A percentile compares a stretch with the other conserved stretches of the same genome.
phyloP scores from a whole-genome alignment of 2,113 vertebrate species.

The Proterorhinus semilunaris region DNA sequence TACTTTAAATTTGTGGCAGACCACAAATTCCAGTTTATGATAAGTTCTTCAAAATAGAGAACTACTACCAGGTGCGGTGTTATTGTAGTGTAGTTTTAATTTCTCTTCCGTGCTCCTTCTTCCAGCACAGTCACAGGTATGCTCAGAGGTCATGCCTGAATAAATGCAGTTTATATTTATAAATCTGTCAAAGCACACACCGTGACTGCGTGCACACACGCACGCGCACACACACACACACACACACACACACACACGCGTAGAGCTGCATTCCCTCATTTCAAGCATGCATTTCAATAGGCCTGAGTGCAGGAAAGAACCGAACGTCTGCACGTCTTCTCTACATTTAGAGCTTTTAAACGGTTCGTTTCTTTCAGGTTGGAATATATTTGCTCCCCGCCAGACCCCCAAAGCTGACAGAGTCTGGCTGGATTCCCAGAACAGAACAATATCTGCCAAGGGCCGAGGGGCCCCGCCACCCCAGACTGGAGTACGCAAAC shows the following conservation, averaged over 20 bases:
- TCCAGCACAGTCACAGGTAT: constrained; percentile 22
- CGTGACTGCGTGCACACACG: neutral
- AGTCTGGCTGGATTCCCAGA: constrained; percentile 68
- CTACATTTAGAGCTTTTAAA: constrained; percentile 58
- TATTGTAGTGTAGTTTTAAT: neutral
- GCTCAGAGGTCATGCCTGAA: constrained; percentile 42
- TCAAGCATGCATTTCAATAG: constrained; percentile 53
- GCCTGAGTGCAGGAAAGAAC: constrained; percentile 54
- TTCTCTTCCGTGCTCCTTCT: constrained; percentile 7
- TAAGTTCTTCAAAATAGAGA: neutral
- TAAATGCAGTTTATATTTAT: constrained; percentile 54
- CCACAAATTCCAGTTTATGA: too few relatives aligned
- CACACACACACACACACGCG: neutral
- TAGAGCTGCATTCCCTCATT: constrained; percentile 42
- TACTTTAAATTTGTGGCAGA: neutral
- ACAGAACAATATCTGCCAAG: constrained; percentile 72
- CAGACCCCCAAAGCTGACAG: constrained; percentile 58
- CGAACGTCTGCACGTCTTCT: constrained; percentile 51
- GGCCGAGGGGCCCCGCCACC: constrained; percentile 61
- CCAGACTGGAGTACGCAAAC: constrained; percentile 28
- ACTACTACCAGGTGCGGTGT: neutral
- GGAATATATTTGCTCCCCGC: constrained; percentile 48
- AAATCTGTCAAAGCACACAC: constrained; percentile 37
- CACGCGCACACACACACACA: too few relatives aligned
- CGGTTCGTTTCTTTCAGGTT: constrained; percentile 1